phyloP scores from a whole-genome alignment of 2,888 invertebrate genomes.

The Notodromas monacha region DNA sequence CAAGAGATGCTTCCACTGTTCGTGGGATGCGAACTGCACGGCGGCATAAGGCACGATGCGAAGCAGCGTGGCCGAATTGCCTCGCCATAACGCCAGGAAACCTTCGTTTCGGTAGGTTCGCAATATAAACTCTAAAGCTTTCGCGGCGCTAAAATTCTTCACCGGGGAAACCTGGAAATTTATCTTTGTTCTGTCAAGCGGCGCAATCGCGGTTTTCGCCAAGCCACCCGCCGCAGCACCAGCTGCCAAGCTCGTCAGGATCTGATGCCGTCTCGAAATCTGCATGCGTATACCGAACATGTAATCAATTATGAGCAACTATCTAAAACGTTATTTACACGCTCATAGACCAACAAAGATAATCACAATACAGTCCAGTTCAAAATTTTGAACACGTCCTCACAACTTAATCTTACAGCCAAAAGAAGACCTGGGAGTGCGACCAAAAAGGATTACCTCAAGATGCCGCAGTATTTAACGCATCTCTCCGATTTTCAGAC shows the following conservation, averaged over 20 bases:
- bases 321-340: too few species aligned
- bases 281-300: too few species aligned
- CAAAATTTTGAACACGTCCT: too few species aligned
- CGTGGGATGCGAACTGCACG: conserved; percentile 85
- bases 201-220: conserved; percentile 86
- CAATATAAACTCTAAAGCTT: conserved; percentile 18
- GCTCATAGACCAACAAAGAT: too few species aligned
- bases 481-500: too few species aligned
- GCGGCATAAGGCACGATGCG: conserved; percentile 87
- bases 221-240: conserved; percentile 78
- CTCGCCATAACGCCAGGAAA: conserved; percentile 57
- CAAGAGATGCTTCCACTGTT: conserved; percentile 66
- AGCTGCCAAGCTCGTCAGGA: conserved; percentile 47
- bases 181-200: conserved; percentile 86
- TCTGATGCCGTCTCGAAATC: conserved; percentile 8
- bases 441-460: too few species aligned
- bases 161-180: conserved; percentile 52
- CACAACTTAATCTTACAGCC: too few species aligned
- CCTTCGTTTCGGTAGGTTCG: conserved; percentile 40
- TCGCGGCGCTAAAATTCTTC: conserved; percentile 13
- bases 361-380: too few species aligned
- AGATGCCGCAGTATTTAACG: too few species aligned
- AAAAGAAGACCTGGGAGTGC: too few species aligned
- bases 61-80: conserved; percentile 94
- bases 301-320: too few species aligned